phyloP scores from a whole-genome alignment of 2,888 invertebrate species.

The Meganola albula region DNA sequence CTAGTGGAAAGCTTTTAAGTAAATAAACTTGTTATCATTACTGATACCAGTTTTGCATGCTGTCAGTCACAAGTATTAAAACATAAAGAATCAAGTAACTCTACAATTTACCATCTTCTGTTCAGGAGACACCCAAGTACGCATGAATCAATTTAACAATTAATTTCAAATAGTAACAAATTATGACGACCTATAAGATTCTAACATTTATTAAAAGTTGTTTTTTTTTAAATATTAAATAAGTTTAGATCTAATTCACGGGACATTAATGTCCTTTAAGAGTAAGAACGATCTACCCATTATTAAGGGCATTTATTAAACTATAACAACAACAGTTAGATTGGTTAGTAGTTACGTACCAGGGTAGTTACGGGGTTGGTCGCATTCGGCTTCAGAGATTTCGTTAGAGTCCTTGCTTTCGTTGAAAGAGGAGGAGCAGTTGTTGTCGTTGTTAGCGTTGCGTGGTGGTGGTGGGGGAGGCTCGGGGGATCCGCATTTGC shows the following conservation, averaged over 20 bases:
- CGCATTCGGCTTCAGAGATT: constrained; percentile 95
- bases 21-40: constrained; percentile 56
- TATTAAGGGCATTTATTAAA: too few relatives aligned
- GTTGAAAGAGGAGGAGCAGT: constrained; percentile 90
- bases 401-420: constrained; percentile 97
- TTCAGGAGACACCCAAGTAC: constrained; percentile 67
- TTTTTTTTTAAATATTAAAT: too few relatives aligned
- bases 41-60: constrained; percentile 59
- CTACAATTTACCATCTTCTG: constrained; percentile 74
- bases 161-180: constrained; percentile 36
- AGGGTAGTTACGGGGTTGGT: constrained; percentile 90
- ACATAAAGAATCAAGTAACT: constrained; percentile 46
- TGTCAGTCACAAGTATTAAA: constrained; percentile 70
- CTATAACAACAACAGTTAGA: too few relatives aligned
- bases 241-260: too few relatives aligned
- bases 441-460: constrained; percentile 88
- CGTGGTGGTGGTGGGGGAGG: constrained; percentile 87
- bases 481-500: constrained; percentile 74
- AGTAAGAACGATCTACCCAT: too few relatives aligned
- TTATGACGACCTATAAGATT: too few relatives aligned
- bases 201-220: too few relatives aligned
- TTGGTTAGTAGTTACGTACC: constrained; percentile 71
- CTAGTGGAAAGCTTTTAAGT: constrained; percentile 57
- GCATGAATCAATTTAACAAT: constrained; percentile 66
- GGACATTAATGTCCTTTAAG: too few relatives aligned